Evolutionary conservation across 2,797 vertebrate species (phyloP), one percentile per base, ranked within the genome.

Genomic region (Pseudochirops corinnae): DNA sequence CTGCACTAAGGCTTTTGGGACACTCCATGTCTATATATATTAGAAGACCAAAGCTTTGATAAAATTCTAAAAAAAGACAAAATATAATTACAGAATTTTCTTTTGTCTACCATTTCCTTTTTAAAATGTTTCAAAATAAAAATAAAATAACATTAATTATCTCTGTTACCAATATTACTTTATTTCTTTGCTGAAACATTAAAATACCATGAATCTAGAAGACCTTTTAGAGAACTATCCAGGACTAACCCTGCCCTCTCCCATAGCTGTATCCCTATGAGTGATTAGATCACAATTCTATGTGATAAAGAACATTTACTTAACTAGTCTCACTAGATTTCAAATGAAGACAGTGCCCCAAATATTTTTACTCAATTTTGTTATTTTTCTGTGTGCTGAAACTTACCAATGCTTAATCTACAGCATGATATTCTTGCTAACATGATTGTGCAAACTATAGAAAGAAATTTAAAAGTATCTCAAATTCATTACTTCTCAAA

Each of bases 61-160:
- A 94, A 94, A 94, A 90, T 46, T 93, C 55, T 94, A 93, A 95
- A 50, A 95, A 53, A 91, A 92, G 94, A 58, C 53, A 95, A 90
- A 90, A 93, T n/a, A 62, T 7, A 74, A 92, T 55, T 93, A 57
- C 56, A 94, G 94, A 96, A 95, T 74, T 94, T 4, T 56, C 60
- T 67, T 95, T 94, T 58, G 31, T 39, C 5, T 62, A 94, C 18
- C 55, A 95, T 50, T 95, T 94, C 58, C 55, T 93, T 53, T 90
- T 55, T 74, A 92, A 92, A 91, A 91, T n/a, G 96, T 52, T 90
- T 94, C 60, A 94, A 93, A 94, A 94, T 90, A 55, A 94, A 96
- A 96, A 55, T 13, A 33, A 93, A 96, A 56, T 92, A 94, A 94
- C 4, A 95, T 94, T 82, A 93, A 94, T 55, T 92, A 58, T 28